Conservation (phyloP, 2,888 invertebrate genomes). For the Amphipyra tragopoginis region DNA sequence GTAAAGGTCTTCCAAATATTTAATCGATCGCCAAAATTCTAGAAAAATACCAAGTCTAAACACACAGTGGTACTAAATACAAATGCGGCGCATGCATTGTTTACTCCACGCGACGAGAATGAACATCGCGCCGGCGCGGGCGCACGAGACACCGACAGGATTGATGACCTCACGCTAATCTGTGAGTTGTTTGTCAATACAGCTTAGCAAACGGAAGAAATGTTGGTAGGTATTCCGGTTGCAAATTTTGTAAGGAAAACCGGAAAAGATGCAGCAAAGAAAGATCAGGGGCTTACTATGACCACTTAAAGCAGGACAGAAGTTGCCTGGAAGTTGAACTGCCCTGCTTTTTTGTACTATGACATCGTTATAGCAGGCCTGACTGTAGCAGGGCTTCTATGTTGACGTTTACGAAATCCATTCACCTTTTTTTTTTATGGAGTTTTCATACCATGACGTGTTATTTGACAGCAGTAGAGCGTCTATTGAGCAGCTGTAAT, state of each 20-base stretch:
- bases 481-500: no score
- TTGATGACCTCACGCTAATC: conserved; percentile 46
- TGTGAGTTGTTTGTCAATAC: conserved; percentile 23
- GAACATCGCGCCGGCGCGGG: conserved; percentile 34
- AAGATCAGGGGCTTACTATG: no score
- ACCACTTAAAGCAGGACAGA: no score
- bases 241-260: not conserved
- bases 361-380: no score
- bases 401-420: no score
- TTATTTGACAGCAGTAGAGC: no score
- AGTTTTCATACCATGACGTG: no score
- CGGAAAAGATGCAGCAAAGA: not conserved
- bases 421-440: no score
- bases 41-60: conserved; percentile 16
- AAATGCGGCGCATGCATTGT: conserved; percentile 56
- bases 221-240: conserved; percentile 1
- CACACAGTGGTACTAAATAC: conserved; percentile 31
- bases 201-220: conserved; percentile 1
- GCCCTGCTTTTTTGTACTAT: no score
- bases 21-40: not conserved
- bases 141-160: conserved; percentile 44
- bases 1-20: no score
- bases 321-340: no score
- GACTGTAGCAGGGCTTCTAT: no score
- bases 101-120: conserved; percentile 58